Evolutionary conservation across 2,888 invertebrate species (phyloP), one percentile per base, ranked within the genome.

Genomic region (Drosophila rubida): DNA sequence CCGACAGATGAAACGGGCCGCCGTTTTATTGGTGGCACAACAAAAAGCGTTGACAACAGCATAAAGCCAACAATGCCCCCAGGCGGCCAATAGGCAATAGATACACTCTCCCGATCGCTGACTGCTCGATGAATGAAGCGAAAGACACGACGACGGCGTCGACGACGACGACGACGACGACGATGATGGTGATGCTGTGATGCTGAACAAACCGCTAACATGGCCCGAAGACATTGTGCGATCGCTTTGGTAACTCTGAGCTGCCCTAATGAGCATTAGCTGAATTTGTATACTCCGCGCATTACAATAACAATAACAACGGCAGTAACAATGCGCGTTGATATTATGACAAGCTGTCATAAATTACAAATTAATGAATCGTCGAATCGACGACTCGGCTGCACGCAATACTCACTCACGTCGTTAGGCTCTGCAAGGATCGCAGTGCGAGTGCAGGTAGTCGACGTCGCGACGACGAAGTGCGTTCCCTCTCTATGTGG

Each of bases 331-430:
- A 32, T 46, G 64, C 51, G 65, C 68, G 67, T 67, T 74, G 87
- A 75, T 87, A 86, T 87, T 90, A 78, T 89, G 87, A 87, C 87
- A 87, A 83, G 71, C 79, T 89, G 87, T 89, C 87, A 87, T 86
- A 89, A 87, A 89, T 89, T 76, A 87, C 80, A 89, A 87, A 87
- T 85, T 87, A 89, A 81, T 88, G 87, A 83, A 75, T 27, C 53
- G 30, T 22, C 35, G 87, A 83, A 75, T 27, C 53, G 30, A 30
- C 35, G 7, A 37, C 35, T 13, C 13, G 35, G 13, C 13, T 37
- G 35, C 53, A 53, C 53, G 53, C 53, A 53, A 53, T 42, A 5
- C n/a, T 11, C 51, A n/a, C n/a, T n/a, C n/a, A n/a, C n/a, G n/a
- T n/a, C n/a, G n/a, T n/a, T n/a, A n/a, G n/a, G n/a, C n/a, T n/a